Evolutionary conservation across 2,888 invertebrate species (phyloP).

Genomic region (Cheilosia vernalis): DNA sequence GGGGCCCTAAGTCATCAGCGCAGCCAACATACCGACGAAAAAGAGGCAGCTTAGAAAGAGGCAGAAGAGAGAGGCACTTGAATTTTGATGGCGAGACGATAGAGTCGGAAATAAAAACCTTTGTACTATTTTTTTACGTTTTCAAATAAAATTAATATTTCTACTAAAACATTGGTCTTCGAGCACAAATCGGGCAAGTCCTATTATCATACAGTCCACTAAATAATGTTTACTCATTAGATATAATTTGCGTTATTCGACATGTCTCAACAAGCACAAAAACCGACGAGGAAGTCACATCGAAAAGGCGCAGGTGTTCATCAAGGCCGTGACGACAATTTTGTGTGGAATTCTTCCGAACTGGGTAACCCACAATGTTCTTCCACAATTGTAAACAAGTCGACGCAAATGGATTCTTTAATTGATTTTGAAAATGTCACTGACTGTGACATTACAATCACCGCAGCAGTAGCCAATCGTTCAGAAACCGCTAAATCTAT

Average conservation of each 20-base stretch:
- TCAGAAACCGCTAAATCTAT: neutral
- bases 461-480: too few relatives aligned
- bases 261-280: conserved; percentile 1
- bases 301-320: neutral
- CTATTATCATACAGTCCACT: neutral
- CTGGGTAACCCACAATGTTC: neutral
- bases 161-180: neutral
- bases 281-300: neutral
- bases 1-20: too few relatives aligned
- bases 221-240: neutral
- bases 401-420: conserved; percentile 23
- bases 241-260: too few relatives aligned
- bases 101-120: too few relatives aligned
- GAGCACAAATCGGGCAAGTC: neutral
- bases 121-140: too few relatives aligned
- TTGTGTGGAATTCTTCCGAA: neutral
- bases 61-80: too few relatives aligned
- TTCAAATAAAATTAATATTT: too few relatives aligned
- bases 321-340: neutral
- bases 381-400: neutral
- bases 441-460: neutral
- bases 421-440: neutral
- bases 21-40: too few relatives aligned
- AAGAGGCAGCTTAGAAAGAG: too few relatives aligned
- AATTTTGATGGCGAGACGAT: too few relatives aligned